Percentiles rank a stretch among this genome's conserved stretches.
Evolutionary conservation across 2,113 vertebrate genomes (phyloP).

Genomic region (Edolisoma coerulescens): DNA sequence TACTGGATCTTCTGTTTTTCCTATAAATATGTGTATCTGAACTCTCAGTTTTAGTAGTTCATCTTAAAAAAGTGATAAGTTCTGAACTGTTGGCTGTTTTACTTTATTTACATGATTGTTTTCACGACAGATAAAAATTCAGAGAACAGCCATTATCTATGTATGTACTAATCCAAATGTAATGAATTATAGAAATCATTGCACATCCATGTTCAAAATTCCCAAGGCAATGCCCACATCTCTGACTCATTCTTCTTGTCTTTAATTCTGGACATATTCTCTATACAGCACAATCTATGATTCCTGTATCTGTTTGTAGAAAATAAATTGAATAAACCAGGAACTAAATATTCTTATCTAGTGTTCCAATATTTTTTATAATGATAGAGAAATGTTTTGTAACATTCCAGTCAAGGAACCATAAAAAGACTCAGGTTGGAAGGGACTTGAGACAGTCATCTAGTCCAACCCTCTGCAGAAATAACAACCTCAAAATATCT

Average conservation of each 20-base stretch:
- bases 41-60: neutral
- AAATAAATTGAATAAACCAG: neutral
- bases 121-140: neutral
- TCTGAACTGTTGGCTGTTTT: neutral
- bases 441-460: neutral
- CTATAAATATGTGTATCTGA: neutral
- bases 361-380: neutral
- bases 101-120: neutral
- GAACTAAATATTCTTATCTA: neutral
- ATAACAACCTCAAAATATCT: neutral
- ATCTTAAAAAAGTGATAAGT: neutral
- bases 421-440: neutral
- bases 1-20: neutral
- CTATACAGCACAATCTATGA: neutral
- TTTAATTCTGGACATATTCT: neutral
- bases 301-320: neutral
- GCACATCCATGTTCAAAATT: neutral
- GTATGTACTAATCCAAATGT: neutral
- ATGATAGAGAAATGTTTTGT: neutral
- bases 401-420: neutral
- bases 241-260: neutral
- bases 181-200: neutral
- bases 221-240: neutral
- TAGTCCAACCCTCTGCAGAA: neutral
- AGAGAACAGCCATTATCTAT: neutral